Conservation (phyloP, 2,888 invertebrate species). For the Eucriotettix oculatus region DNA sequence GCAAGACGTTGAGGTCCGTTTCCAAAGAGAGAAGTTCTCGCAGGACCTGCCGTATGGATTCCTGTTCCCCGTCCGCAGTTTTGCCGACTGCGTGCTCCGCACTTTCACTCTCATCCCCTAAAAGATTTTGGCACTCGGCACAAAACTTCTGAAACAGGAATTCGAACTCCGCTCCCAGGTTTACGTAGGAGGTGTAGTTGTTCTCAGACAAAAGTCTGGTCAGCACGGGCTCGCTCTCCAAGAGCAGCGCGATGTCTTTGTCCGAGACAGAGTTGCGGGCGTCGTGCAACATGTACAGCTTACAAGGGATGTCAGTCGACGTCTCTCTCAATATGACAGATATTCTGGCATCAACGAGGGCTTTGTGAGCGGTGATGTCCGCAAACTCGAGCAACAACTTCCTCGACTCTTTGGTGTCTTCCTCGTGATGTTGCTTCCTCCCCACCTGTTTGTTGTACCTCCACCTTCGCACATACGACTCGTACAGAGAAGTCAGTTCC, state of each 20-base stretch:
- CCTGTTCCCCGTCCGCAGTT: too few species aligned
- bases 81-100: not conserved
- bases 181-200: not conserved
- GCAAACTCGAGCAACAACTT: constrained; percentile 45
- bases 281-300: not conserved
- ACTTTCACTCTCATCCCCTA: constrained; percentile 16
- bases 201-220: constrained; percentile 13
- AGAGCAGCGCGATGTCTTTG: not conserved
- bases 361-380: constrained; percentile 55
- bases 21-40: not conserved
- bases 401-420: constrained; percentile 18
- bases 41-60: too few species aligned
- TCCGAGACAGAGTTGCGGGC: not conserved
- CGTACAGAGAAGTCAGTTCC: constrained; percentile 49
- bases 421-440: constrained; percentile 10
- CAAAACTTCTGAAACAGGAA: constrained; percentile 46
- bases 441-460: constrained; percentile 22
- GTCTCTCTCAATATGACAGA: constrained; percentile 43
- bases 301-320: not conserved
- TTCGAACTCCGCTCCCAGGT: constrained; percentile 38
- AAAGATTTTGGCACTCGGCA: constrained; percentile 41
- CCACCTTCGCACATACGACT: constrained; percentile 41
- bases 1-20: not conserved
- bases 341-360: constrained; percentile 59
- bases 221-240: constrained; percentile 13